These are phyloP conservation scores for Phaedon cochleariae DNA, from an alignment of 2,888 invertebrate genomes.

Conservation along the genomic window DNA sequence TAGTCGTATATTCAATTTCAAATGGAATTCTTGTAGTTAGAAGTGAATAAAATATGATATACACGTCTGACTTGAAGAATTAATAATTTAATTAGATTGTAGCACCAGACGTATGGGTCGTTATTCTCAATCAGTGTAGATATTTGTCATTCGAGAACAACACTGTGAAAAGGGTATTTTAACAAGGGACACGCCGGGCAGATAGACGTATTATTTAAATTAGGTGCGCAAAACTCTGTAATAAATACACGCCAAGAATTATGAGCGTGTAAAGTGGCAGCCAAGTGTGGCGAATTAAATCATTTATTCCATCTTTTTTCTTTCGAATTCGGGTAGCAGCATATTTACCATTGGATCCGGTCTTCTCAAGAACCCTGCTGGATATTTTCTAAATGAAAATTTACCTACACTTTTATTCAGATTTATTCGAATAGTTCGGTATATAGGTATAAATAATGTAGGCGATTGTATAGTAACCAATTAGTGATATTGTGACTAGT, in stretches of 20 bases:
- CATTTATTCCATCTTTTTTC: conserved; percentile 48
- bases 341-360: conserved; percentile 49
- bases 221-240: conserved; percentile 47
- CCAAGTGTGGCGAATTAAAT: conserved; percentile 51
- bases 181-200: neutral
- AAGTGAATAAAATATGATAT: too few species aligned
- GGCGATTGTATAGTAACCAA: neutral
- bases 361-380: conserved; percentile 21
- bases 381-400: conserved; percentile 16
- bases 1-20: too few species aligned
- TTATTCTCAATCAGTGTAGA: too few species aligned
- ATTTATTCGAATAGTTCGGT: neutral
- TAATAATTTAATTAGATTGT: too few species aligned
- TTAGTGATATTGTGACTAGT: too few species aligned
- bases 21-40: too few species aligned
- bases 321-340: conserved; percentile 52
- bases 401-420: conserved; percentile 2
- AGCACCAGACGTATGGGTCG: too few species aligned
- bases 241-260: conserved; percentile 51
- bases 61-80: too few species aligned
- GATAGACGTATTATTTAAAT: conserved; percentile 45
- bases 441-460: neutral
- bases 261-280: conserved; percentile 52
- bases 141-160: too few species aligned
- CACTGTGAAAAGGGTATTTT: neutral